A percentile compares a stretch with the other conserved stretches of the same genome.
Evolutionary conservation across 1,140 invertebrate genomes (phyloP).

Genomic region (Archivesica marissinica): DNA sequence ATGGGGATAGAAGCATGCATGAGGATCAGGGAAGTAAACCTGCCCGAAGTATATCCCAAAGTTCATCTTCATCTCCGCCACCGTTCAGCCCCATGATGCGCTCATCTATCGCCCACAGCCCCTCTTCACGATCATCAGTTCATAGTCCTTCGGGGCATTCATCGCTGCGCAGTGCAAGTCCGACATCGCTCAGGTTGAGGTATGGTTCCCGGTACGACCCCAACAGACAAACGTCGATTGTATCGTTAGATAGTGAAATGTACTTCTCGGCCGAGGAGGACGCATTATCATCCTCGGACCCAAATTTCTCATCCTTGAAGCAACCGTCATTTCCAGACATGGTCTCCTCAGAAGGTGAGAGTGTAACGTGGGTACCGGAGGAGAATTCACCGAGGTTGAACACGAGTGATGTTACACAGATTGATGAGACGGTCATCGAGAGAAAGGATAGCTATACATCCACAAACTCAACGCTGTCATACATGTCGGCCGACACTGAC

Average conservation of each 20-base stretch:
- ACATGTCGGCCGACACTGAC: conserved; percentile 93
- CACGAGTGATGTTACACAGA: conserved; percentile 8
- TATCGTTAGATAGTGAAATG: conserved; percentile 76
- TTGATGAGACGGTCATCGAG: conserved; percentile 46
- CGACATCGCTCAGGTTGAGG: background rate
- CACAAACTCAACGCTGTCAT: conserved; percentile 87
- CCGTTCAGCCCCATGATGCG: conserved; percentile 45
- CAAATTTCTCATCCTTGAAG: conserved; percentile 34
- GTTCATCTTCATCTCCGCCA: conserved; percentile 61
- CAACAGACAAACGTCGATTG: conserved; percentile 58
- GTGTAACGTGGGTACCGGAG: conserved; percentile 15
- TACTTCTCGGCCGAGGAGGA: conserved; percentile 79
- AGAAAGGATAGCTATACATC: conserved; percentile 63
- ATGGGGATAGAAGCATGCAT: conserved; percentile 4
- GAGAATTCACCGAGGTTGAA: conserved; percentile 15
- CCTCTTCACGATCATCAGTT: conserved; percentile 64
- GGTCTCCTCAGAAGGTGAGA: conserved; percentile 14
- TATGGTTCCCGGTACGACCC: background rate
- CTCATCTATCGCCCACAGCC: conserved; percentile 50
- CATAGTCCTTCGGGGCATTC: conserved; percentile 68
- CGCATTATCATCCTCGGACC: conserved; percentile 51
- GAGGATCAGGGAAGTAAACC: conserved; percentile 13
- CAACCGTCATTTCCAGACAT: conserved; percentile 28
- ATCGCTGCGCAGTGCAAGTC: conserved; percentile 55
- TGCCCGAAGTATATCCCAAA: conserved; percentile 31